Conservation (phyloP, 1,140 invertebrate genomes). For the Drosophila tristis region DNA sequence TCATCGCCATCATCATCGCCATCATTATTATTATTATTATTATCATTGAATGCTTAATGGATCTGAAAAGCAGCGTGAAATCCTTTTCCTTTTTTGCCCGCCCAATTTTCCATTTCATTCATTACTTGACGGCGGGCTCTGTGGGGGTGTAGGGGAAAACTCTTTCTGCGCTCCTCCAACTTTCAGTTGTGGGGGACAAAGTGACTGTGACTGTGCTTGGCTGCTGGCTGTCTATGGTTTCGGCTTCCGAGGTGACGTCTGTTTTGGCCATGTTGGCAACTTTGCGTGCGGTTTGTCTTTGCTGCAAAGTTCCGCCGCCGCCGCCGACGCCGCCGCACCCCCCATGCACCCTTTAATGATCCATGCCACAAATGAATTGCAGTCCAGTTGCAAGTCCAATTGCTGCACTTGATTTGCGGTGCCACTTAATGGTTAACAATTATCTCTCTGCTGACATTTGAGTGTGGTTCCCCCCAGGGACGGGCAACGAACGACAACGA, state of each 20-base stretch:
- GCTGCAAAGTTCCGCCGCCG: slow-evolving; percentile 22
- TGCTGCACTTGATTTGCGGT: slow-evolving; percentile 81
- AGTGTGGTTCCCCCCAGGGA: slow-evolving; percentile 6
- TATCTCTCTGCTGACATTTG: slow-evolving; percentile 71
- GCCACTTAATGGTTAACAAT: slow-evolving; percentile 74
- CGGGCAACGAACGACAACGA: no score
- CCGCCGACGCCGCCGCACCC: no score
- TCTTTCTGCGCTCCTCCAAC: slow-evolving; percentile 39
- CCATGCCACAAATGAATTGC: slow-evolving; percentile 74
- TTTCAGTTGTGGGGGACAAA: slow-evolving; percentile 35
- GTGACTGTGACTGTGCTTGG: background rate
- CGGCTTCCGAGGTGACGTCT: slow-evolving; percentile 67
- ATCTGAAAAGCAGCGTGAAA: slow-evolving; percentile 50
- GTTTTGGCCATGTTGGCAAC: slow-evolving; percentile 73
- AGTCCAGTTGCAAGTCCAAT: slow-evolving; percentile 76
- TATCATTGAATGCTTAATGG: slow-evolving; percentile 62
- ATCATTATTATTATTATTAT: slow-evolving; percentile 8
- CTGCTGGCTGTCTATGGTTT: slow-evolving; percentile 9
- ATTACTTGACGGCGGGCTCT: slow-evolving; percentile 11
- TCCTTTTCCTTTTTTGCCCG: slow-evolving; percentile 6
- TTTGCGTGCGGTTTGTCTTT: slow-evolving; percentile 74
- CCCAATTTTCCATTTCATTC: slow-evolving; percentile 29
- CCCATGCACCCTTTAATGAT: slow-evolving; percentile 36
- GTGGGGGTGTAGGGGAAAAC: slow-evolving; percentile 11
- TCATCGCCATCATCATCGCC: no score